phyloP scores from a whole-genome alignment of 2,113 vertebrate species.

The Euleptes europaea region DNA sequence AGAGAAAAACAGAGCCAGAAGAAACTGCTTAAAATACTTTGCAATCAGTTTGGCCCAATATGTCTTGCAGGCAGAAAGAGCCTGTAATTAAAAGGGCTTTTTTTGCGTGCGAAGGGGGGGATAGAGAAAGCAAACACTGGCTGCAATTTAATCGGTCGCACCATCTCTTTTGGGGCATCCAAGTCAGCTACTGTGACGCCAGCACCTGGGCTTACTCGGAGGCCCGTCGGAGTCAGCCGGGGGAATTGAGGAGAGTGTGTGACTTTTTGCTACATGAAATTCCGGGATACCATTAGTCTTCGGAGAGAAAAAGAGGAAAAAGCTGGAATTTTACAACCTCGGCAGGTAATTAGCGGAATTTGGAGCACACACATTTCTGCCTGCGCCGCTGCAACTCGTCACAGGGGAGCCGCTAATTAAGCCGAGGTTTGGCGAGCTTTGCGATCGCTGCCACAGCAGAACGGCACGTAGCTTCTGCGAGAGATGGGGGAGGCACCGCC shows the following conservation, averaged over 20 bases:
- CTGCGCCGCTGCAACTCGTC: not conserved
- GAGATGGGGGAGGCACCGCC: not conserved
- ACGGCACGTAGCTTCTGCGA: not conserved
- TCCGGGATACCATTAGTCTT: not conserved
- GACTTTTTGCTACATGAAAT: not conserved
- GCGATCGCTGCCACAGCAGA: not conserved
- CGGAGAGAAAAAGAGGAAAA: not conserved
- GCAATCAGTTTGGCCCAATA: too few species aligned
- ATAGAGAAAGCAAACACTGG: too few species aligned
- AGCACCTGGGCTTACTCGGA: not conserved
- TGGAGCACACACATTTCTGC: not conserved
- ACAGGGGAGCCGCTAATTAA: conserved; percentile 13
- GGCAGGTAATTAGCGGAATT: conserved; percentile 18
- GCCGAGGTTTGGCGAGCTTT: not conserved
- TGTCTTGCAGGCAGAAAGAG: not conserved
- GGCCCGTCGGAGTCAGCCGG: not conserved
- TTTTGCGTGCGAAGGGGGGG: too few species aligned
- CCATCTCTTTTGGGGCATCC: not conserved
- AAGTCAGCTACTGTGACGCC: not conserved
- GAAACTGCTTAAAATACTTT: not conserved
- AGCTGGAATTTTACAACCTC: not conserved
- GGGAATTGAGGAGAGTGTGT: not conserved
- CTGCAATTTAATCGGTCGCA: not conserved
- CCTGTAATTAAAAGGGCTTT: not conserved
- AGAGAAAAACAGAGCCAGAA: not conserved